These are phyloP conservation scores for Pocota personata DNA, from an alignment of 2,888 invertebrate species.

Conservation along the genomic window DNA sequence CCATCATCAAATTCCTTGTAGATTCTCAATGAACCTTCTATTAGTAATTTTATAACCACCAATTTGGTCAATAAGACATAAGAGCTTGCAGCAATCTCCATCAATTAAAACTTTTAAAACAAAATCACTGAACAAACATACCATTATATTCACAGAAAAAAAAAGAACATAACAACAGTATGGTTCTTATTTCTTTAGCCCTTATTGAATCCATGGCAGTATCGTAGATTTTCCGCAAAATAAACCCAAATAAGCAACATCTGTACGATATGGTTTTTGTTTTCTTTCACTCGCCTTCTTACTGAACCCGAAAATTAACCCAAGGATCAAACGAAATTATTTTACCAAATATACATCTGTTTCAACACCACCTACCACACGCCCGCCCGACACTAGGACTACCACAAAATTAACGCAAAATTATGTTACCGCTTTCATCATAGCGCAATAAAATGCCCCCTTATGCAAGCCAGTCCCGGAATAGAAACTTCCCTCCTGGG, in stretches of 20 bases:
- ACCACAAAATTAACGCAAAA: slow-evolving; percentile 65
- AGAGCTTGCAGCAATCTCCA: slow-evolving; percentile 4
- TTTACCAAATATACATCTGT: slow-evolving; percentile 43
- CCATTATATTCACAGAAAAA: not conserved
- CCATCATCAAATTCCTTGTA: not conserved
- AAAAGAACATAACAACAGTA: not conserved
- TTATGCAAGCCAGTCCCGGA: slow-evolving; percentile 9
- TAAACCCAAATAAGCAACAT: slow-evolving; percentile 17
- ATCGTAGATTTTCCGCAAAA: not conserved
- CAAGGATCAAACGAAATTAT: slow-evolving; percentile 48
- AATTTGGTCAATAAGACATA: not conserved
- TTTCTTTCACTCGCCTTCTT: not conserved
- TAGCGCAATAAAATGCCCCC: slow-evolving; percentile 48
- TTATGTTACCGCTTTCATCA: slow-evolving; percentile 48
- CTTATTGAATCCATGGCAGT: not conserved
- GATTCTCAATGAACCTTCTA: slow-evolving; percentile 1
- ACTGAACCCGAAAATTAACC: slow-evolving; percentile 36
- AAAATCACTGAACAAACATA: slow-evolving; percentile 1
- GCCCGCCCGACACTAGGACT: not conserved
- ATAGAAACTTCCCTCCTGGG: slow-evolving; percentile 48
- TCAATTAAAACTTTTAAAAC: slow-evolving; percentile 36
- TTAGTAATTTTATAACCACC: not conserved
- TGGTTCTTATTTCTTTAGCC: not conserved
- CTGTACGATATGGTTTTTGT: slow-evolving; percentile 27
- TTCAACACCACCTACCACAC: not conserved